Conservation (phyloP, 2,888 invertebrate genomes). For the Nemotelus nigrinus region DNA sequence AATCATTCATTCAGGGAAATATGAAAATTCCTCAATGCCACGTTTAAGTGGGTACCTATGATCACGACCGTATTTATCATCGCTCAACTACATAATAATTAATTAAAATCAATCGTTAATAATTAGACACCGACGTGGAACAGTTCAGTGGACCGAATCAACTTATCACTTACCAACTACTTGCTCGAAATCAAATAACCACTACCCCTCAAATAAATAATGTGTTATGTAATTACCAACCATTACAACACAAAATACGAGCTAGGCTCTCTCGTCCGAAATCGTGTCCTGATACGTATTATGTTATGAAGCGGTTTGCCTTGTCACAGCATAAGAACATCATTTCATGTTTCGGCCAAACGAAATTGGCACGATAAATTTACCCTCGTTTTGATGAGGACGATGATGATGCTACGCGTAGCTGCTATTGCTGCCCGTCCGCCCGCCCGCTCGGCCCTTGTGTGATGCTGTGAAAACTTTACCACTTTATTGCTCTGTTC, state of each 20-base stretch:
- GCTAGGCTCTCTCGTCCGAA: not conserved
- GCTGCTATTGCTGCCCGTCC: not conserved
- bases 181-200: conserved; percentile 33
- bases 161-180: conserved; percentile 39
- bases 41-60: not conserved
- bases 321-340: conserved; percentile 1
- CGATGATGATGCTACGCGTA: not conserved
- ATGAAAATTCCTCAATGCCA: not conserved
- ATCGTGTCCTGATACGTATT: conserved; percentile 3
- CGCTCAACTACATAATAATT: conserved; percentile 35
- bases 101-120: conserved; percentile 41
- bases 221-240: conserved; percentile 39
- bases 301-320: conserved; percentile 33
- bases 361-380: conserved; percentile 38
- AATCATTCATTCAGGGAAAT: conserved; percentile 19
- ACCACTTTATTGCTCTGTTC: conserved; percentile 23
- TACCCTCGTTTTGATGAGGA: conserved; percentile 11
- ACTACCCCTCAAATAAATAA: conserved; percentile 38
- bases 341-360: not conserved
- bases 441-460: not conserved
- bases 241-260: conserved; percentile 41
- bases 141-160: conserved; percentile 15
- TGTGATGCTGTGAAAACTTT: conserved; percentile 12
- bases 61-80: conserved; percentile 20
- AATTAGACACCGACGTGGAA: conserved; percentile 21